These are phyloP conservation scores for Rhinolophus ferrumequinum DNA, from an alignment of 2,113 vertebrate species.

Conservation along the genomic window DNA sequence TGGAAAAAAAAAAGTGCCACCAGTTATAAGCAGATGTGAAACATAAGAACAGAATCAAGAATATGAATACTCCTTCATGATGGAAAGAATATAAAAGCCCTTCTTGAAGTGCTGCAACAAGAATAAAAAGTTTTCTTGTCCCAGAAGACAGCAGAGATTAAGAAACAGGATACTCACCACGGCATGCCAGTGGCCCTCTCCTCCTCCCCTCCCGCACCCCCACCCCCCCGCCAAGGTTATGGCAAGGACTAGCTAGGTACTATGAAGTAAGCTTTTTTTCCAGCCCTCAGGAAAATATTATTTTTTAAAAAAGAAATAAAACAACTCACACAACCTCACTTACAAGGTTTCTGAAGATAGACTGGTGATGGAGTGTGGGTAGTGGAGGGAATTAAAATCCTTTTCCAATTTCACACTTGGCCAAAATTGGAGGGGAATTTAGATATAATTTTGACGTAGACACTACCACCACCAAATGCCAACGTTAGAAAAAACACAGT, in stretches of 20 bases:
- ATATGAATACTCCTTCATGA: not conserved
- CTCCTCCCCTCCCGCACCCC: no score
- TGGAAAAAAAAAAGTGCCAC: not conserved
- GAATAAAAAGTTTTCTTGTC: not conserved
- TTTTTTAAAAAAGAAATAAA: not conserved
- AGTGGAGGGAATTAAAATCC: not conserved
- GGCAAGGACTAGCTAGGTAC: not conserved
- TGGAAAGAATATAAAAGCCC: not conserved
- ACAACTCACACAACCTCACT: not conserved
- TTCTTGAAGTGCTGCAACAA: not conserved
- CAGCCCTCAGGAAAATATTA: not conserved
- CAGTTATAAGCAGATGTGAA: not conserved
- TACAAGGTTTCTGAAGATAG: conserved; percentile 46
- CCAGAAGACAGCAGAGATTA: not conserved
- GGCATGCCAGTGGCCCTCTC: not conserved
- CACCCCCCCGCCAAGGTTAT: not conserved
- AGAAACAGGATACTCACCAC: not conserved
- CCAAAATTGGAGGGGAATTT: not conserved
- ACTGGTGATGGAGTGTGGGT: not conserved
- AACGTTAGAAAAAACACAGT: not conserved
- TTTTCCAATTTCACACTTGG: not conserved
- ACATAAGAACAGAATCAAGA: not conserved
- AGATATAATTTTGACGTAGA: not conserved
- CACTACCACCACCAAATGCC: not conserved
- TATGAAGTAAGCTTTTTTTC: not conserved